These are phyloP conservation scores for Drosophila chauvacae DNA, from an alignment of 1,140 invertebrate genomes.

Conservation along the genomic window DNA sequence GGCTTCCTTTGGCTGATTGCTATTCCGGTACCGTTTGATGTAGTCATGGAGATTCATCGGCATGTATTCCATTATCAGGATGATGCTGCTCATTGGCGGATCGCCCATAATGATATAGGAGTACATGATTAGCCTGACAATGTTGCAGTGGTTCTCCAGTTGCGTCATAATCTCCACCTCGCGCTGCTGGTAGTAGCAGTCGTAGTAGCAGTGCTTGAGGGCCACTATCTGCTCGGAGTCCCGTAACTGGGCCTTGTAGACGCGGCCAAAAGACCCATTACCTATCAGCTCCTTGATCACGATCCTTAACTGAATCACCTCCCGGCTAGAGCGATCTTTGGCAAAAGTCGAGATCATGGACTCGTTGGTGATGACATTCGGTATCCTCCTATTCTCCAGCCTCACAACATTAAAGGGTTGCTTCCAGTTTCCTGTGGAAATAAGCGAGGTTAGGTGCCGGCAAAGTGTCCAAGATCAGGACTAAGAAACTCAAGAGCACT, in stretches of 20 bases:
- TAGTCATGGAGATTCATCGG: conserved; percentile 50
- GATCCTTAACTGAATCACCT: background rate
- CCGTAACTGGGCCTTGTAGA: conserved; percentile 34
- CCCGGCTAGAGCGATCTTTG: background rate
- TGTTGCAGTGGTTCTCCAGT: conserved; percentile 42
- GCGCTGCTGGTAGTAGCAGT: conserved; percentile 5
- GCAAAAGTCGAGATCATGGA: conserved; percentile 10
- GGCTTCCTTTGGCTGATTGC: background rate
- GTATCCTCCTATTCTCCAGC: background rate
- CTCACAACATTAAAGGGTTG: background rate
- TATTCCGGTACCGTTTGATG: background rate
- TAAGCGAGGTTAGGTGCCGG: background rate
- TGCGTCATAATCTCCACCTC: conserved; percentile 37
- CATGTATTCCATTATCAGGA: conserved; percentile 57
- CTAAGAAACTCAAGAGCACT: background rate
- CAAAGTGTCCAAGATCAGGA: background rate
- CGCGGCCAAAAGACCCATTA: conserved; percentile 43
- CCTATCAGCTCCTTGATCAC: conserved; percentile 32
- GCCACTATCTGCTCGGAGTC: conserved; percentile 22
- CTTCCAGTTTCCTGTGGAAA: conserved; percentile 9
- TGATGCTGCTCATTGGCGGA: conserved; percentile 2
- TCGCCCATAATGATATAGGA: conserved; percentile 10
- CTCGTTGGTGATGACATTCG: conserved; percentile 7
- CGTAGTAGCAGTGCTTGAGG: conserved; percentile 39
- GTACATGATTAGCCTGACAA: conserved; percentile 37